Conservation (phyloP, 1,140 invertebrate genomes). For the Eriocheir sinensis region DNA sequence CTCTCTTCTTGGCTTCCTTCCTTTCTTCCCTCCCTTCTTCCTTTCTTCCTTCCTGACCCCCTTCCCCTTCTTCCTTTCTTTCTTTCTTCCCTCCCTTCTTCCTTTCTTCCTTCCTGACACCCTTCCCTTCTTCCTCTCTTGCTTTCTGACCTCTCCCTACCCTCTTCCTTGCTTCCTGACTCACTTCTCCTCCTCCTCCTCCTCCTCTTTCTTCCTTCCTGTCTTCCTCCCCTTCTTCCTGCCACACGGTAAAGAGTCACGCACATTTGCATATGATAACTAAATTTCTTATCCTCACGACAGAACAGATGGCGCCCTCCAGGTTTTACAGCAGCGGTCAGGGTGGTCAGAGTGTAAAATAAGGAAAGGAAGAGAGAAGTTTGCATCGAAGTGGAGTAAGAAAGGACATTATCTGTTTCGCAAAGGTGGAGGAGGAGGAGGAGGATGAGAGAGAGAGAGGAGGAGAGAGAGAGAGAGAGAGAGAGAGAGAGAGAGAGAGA, state of each 20-base stretch:
- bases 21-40: no score
- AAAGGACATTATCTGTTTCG: conserved; percentile 11
- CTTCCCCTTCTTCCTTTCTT: no score
- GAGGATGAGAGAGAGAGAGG: no score
- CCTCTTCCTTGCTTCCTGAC: no score
- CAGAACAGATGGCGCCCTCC: not conserved
- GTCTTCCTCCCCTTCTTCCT: no score
- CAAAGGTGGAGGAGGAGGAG: not conserved
- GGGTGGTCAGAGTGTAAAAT: not conserved
- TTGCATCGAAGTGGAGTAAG: not conserved
- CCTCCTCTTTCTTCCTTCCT: no score
- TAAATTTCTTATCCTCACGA: not conserved
- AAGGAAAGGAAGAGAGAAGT: not conserved
- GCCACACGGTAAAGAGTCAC: not conserved
- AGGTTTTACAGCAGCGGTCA: not conserved
- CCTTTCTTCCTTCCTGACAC: no score
- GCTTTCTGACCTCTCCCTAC: no score
- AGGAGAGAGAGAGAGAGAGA: not conserved
- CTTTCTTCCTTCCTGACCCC: no score
- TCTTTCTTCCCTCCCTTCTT: no score
- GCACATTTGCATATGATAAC: not conserved
- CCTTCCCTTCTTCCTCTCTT: no score
- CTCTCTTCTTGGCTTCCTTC: no score
- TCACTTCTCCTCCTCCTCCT: not conserved
- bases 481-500: conserved; percentile 29